These are phyloP conservation scores for Forbesichthys agassizii DNA, from an alignment of 2,113 vertebrate species.

Conservation along the genomic window DNA sequence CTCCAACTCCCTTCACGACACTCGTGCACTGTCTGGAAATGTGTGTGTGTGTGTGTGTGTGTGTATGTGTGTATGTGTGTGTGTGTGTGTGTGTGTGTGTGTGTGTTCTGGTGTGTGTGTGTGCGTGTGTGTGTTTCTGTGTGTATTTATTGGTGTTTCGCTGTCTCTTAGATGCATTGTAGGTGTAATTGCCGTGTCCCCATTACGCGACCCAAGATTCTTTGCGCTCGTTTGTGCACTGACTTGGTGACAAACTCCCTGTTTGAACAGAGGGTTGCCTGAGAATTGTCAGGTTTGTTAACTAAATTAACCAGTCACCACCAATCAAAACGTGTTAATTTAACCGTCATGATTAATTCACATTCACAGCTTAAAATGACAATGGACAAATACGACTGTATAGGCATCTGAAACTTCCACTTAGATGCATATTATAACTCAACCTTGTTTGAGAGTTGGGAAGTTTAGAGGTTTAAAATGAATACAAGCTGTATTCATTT, in stretches of 20 bases:
- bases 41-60: slow-evolving; percentile 2
- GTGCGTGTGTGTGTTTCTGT: background rate
- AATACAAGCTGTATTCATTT: too few species aligned
- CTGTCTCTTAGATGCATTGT: slow-evolving; percentile 3
- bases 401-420: too few species aligned
- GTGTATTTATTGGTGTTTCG: background rate
- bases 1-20: slow-evolving; percentile 12
- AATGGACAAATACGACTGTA: too few species aligned
- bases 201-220: slow-evolving; percentile 47
- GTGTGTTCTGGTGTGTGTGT: background rate
- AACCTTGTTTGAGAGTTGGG: too few species aligned
- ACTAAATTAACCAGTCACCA: background rate
- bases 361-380: too few species aligned
- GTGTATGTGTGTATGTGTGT: background rate
- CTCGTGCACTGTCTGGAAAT: background rate
- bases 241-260: slow-evolving; percentile 57
- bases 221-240: slow-evolving; percentile 45
- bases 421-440: too few species aligned
- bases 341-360: background rate
- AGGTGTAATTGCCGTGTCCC: slow-evolving; percentile 44
- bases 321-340: background rate
- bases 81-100: background rate
- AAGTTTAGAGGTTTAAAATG: too few species aligned
- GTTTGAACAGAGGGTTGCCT: background rate
- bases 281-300: background rate